These are phyloP conservation scores for Brachymystax lenok DNA, from an alignment of 2,797 vertebrate genomes.

Conservation along the genomic window DNA sequence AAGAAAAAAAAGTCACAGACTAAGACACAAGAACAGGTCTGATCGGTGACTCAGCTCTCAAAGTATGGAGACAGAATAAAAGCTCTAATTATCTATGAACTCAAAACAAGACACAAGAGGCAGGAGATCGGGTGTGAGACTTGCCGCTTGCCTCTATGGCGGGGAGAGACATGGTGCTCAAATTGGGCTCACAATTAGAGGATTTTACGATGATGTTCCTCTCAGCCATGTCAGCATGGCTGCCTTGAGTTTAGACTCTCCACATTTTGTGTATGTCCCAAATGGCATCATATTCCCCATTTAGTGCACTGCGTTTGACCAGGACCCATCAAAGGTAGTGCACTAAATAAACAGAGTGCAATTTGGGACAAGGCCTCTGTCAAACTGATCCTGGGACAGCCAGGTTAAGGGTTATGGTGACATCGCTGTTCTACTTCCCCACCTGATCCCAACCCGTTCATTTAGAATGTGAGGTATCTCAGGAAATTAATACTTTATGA, in stretches of 20 bases:
- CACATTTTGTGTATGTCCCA: neutral
- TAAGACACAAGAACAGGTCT: conserved; percentile 41
- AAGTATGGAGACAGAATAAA: conserved; percentile 53
- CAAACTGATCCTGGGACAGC: neutral
- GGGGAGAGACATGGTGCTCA: too few species aligned
- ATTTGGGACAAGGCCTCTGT: neutral
- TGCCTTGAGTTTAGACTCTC: neutral
- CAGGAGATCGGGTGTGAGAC: conserved; percentile 27
- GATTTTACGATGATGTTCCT: conserved; percentile 20
- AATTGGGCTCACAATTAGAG: too few species aligned
- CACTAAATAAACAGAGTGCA: neutral
- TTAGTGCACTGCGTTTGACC: neutral
- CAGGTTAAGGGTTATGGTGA: neutral
- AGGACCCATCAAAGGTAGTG: neutral
- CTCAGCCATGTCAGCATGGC: neutral
- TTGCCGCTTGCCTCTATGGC: conserved; percentile 11
- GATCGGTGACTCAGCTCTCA: conserved; percentile 61
- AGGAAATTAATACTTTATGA: neutral
- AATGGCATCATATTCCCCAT: neutral
- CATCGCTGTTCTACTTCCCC: neutral
- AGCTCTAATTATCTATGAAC: conserved; percentile 59
- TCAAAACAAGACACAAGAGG: neutral
- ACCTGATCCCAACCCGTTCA: neutral
- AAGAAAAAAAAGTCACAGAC: conserved; percentile 18
- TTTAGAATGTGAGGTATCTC: neutral